phyloP scores from a whole-genome alignment of 2,113 vertebrate species.

The Chrysochloris asiatica region DNA sequence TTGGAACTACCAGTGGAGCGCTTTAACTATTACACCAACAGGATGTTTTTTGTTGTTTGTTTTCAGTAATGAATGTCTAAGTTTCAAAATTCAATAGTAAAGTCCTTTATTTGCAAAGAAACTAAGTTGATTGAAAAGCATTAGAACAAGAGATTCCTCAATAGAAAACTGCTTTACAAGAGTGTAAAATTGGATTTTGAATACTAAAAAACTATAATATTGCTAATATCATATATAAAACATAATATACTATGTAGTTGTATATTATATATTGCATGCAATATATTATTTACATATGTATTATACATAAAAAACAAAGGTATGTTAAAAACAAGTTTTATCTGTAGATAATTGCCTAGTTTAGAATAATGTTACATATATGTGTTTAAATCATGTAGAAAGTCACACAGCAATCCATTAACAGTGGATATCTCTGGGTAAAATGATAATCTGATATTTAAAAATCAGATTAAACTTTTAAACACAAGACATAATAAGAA shows the following conservation, averaged over 20 bases:
- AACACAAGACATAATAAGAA: not conserved
- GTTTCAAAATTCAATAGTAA: conserved; percentile 34
- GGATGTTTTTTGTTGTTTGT: not conserved
- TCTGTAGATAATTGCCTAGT: too few species aligned
- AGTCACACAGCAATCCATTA: not conserved
- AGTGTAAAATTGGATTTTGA: not conserved
- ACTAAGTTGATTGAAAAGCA: not conserved
- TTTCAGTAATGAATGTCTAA: not conserved
- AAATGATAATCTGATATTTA: conserved; percentile 32
- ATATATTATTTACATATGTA: too few species aligned
- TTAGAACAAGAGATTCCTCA: conserved; percentile 18
- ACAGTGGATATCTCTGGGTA: not conserved
- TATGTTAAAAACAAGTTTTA: not conserved
- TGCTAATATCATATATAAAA: conserved; percentile 50
- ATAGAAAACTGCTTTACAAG: not conserved
- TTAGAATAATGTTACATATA: too few species aligned
- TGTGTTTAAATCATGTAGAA: too few species aligned
- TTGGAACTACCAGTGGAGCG: not conserved
- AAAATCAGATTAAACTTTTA: conserved; percentile 17
- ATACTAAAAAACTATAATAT: not conserved
- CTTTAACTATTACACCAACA: not conserved
- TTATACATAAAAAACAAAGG: not conserved
- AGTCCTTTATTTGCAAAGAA: conserved; percentile 30
- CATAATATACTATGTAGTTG: not conserved
- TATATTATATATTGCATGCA: too few species aligned